phyloP scores from a whole-genome alignment of 2,113 vertebrate species.

The Nansenia antarctica region DNA sequence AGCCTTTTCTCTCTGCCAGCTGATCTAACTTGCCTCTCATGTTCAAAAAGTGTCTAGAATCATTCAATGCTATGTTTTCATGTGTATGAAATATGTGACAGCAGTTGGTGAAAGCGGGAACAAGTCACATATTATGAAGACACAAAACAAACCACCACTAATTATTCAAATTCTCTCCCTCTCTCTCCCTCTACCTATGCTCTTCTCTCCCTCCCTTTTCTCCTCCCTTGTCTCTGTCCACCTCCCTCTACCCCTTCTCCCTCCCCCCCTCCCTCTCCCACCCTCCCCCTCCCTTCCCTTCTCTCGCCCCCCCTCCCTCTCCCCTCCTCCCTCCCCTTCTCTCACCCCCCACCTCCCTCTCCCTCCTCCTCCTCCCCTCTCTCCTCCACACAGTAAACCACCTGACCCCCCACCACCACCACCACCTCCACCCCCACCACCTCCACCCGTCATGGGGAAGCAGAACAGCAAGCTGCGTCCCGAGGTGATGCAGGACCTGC shows the following conservation, averaged over 20 bases:
- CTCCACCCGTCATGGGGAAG: conserved; percentile 87
- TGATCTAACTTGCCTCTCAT: too few relatives aligned
- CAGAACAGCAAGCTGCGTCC: conserved; percentile 99
- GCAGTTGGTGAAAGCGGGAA: too few relatives aligned
- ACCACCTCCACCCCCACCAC: background rate
- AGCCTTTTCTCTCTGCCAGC: too few relatives aligned
- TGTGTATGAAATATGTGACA: too few relatives aligned
- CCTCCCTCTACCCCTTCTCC: background rate
- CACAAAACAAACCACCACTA: too few relatives aligned
- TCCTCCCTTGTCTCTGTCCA: background rate
- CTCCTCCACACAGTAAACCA: conserved; percentile 39
- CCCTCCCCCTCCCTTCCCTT: background rate
- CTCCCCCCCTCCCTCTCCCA: too few relatives aligned
- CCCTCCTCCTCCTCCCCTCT: background rate
- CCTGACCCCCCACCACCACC: background rate
- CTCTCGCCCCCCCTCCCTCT: background rate
- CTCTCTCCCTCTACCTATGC: too few relatives aligned
- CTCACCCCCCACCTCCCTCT: background rate
- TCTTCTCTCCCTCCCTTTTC: background rate
- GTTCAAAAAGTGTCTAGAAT: too few relatives aligned
- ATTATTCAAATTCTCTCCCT: too few relatives aligned
- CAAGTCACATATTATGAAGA: too few relatives aligned
- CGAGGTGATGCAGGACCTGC: conserved; percentile 97
- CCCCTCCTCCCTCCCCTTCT: background rate
- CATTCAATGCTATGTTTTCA: too few relatives aligned